A percentile compares a stretch with the other conserved stretches of the same genome.
Evolutionary conservation across 1,140 invertebrate genomes (phyloP).

Genomic region (Cephus cinctus): DNA sequence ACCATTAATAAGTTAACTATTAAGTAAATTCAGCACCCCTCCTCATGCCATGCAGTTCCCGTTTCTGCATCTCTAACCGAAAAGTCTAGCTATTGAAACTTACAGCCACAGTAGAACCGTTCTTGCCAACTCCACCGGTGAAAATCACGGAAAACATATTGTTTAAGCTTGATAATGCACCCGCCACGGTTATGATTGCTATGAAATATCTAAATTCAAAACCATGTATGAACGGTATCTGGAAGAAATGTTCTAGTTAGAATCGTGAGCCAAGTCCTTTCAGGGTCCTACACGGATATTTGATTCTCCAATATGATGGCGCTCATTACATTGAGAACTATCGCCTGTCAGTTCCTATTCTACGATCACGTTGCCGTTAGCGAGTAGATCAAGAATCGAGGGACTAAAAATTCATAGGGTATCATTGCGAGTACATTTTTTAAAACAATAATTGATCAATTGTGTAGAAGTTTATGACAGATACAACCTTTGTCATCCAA

Average conservation of each 20-base stretch:
- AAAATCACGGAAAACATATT: conserved; percentile 77
- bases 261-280: conserved; percentile 8
- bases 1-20: too few relatives aligned
- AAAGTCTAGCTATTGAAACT: conserved; percentile 56
- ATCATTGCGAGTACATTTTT: too few relatives aligned
- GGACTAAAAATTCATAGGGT: too few relatives aligned
- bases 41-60: conserved; percentile 54
- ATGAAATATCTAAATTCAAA: conserved; percentile 74
- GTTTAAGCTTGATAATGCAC: conserved; percentile 67
- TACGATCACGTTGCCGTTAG: too few relatives aligned
- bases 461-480: too few relatives aligned
- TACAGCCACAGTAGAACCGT: conserved; percentile 88
- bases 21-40: conserved; percentile 40
- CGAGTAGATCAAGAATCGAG: too few relatives aligned
- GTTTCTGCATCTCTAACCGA: conserved; percentile 39
- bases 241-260: conserved; percentile 48
- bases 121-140: conserved; percentile 93
- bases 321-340: too few relatives aligned
- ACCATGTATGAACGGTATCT: conserved; percentile 59
- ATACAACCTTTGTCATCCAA: conserved; percentile 80
- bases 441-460: too few relatives aligned
- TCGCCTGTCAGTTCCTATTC: too few relatives aligned
- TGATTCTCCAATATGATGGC: too few relatives aligned
- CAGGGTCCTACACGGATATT: too few relatives aligned
- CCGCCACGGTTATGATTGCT: conserved; percentile 69